These are phyloP conservation scores for Lycaena phlaeas DNA, from an alignment of 2,888 invertebrate genomes.

Conservation along the genomic window DNA sequence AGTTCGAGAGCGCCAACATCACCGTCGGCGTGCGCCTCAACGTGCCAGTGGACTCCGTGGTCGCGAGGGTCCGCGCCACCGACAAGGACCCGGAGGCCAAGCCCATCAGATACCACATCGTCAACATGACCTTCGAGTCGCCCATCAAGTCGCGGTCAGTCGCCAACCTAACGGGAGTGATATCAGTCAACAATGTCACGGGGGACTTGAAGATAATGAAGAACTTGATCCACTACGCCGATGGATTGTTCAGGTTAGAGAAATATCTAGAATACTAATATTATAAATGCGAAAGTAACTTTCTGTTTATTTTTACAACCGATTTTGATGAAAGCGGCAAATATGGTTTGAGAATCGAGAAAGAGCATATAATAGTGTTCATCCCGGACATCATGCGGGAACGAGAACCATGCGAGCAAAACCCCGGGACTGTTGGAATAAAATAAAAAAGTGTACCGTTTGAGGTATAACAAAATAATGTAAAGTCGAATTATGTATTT, in stretches of 20 bases:
- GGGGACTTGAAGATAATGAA: conserved; percentile 81
- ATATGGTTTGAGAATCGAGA: too few relatives aligned
- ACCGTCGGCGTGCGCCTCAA: conserved; percentile 83
- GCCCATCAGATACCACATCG: conserved; percentile 76
- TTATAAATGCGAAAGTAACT: too few relatives aligned
- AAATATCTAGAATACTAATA: too few relatives aligned
- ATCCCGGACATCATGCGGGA: too few relatives aligned
- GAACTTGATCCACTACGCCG: conserved; percentile 76
- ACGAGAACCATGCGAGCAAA: too few relatives aligned
- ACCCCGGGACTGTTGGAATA: too few relatives aligned
- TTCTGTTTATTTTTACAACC: too few relatives aligned
- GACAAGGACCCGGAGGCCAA: conserved; percentile 79
- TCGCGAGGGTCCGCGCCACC: conserved; percentile 77
- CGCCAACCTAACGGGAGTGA: conserved; percentile 63
- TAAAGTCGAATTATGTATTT: too few relatives aligned
- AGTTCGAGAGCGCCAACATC: conserved; percentile 74
- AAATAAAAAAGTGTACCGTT: too few relatives aligned
- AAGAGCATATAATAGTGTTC: too few relatives aligned
- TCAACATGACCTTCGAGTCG: conserved; percentile 72
- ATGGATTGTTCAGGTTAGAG: conserved; percentile 76
- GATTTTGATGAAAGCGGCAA: too few relatives aligned
- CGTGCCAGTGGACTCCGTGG: conserved; percentile 80
- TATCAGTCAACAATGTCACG: conserved; percentile 77
- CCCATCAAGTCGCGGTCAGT: conserved; percentile 56
- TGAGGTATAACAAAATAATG: too few relatives aligned